A percentile compares a stretch with the other conserved stretches of the same genome.
Evolutionary conservation across 1,140 invertebrate genomes (phyloP).

Genomic region (Cherax quadricarinatus): DNA sequence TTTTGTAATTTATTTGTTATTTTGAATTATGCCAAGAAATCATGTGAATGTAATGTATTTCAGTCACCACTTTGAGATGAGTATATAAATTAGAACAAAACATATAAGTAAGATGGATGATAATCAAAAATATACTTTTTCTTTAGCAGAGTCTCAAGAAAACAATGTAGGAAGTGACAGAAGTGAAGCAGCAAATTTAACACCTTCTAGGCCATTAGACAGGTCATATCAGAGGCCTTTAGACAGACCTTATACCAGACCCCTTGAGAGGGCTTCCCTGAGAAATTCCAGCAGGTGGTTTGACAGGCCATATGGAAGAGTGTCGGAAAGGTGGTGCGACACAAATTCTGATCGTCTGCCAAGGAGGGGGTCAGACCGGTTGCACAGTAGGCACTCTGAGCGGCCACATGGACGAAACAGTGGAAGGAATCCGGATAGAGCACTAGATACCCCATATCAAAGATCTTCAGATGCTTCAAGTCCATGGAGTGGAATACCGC

Average conservation of each 20-base stretch:
- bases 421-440: not conserved
- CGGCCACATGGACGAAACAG: not conserved
- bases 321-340: conserved; percentile 4
- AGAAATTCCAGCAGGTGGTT: not conserved
- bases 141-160: not conserved
- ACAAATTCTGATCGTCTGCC: not conserved
- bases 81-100: not conserved
- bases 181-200: not conserved
- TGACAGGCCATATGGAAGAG: conserved; percentile 18
- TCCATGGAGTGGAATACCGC: not conserved
- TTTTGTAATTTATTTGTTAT: too few species aligned
- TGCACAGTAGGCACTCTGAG: not conserved
- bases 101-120: not conserved
- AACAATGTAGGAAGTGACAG: not conserved
- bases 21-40: too few species aligned
- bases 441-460: not conserved
- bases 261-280: not conserved
- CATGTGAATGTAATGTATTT: too few species aligned
- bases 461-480: not conserved
- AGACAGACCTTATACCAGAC: conserved; percentile 15
- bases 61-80: not conserved
- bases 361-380: not conserved
- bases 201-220: not conserved
- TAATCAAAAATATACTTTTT: not conserved
- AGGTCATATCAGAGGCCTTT: not conserved